Evolutionary conservation across 2,888 invertebrate genomes (phyloP), one percentile per base, ranked within the genome.

Genomic region (Lasius platythorax): DNA sequence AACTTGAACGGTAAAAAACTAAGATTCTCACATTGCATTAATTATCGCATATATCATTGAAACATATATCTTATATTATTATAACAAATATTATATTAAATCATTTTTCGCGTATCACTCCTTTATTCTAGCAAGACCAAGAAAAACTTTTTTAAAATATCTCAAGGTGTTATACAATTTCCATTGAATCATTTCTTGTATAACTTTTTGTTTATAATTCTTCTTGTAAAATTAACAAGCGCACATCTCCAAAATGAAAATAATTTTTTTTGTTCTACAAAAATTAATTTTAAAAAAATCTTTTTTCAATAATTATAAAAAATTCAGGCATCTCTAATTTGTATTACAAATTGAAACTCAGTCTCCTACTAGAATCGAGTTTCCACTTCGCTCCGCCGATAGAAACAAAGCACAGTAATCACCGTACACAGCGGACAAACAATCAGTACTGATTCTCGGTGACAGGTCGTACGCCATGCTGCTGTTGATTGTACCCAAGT

Each of bases 381-480:
- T 53, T 53, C n/a, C n/a, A 40, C n/a, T 46, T 78, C n/a, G 23
- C 33, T 58, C 53, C 23, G 12, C 37, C 28, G 15, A 33, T 18
- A 50, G 3, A 40, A 40, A 74, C 30, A 33, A 46, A 73, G 15
- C 9, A 56, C 64, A 64, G 43, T 5, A 66, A 58, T 40, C 43
- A 53, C n/a, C n/a, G 8, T 53, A 53, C n/a, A 8, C n/a, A 53
- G 8, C 6, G 8, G 50, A 53, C 8, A 8, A 53, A 30, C 23
- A 18, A 61, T 92, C 75, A 93, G 85, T 94, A 93, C 86, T 90
- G 84, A 74, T 85, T 89, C 73, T 90, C 90, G 15, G 86, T 93
- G 50, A 94, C 94, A 0, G 94, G 94, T 72, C 93, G 93, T 75
- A 94, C 81, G 18, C 85, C 87, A 6, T 12, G 2, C 67, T 88